Evolutionary conservation across 2,797 vertebrate genomes (phyloP).

Genomic region (Craterocephalus amniculus): DNA sequence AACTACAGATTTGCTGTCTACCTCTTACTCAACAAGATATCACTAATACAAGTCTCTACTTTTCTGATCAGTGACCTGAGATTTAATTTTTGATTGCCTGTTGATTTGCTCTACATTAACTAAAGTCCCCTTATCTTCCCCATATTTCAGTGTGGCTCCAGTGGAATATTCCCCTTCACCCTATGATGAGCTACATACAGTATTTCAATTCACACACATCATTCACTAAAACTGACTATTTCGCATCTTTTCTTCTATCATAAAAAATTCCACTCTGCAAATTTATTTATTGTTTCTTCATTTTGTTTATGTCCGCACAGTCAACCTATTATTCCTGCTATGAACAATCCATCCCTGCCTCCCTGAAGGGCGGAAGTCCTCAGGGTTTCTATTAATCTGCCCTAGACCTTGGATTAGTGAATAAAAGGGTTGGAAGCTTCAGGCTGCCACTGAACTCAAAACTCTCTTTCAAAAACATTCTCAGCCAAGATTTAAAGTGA

Average conservation of each 20-base stretch:
- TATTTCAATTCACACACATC: neutral
- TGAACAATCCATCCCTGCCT: constrained; percentile 29
- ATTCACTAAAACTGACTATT: neutral
- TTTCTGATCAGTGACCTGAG: no score
- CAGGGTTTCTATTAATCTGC: constrained; percentile 71
- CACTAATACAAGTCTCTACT: neutral
- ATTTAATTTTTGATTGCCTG: no score
- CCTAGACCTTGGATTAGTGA: constrained; percentile 76
- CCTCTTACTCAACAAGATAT: constrained; percentile 20
- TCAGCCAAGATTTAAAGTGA: constrained; percentile 50
- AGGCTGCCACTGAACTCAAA: constrained; percentile 42
- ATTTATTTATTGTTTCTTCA: neutral
- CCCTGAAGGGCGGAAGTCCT: constrained; percentile 41
- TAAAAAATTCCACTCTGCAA: neutral
- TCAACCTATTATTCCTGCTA: neutral
- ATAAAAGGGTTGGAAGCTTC: constrained; percentile 56
- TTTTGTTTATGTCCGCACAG: constrained; percentile 18
- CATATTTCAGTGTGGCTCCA: neutral
- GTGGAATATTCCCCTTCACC: neutral
- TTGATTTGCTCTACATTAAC: neutral
- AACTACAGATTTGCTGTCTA: constrained; percentile 12
- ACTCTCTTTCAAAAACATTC: constrained; percentile 31
- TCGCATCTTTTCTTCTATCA: neutral
- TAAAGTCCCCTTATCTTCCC: neutral
- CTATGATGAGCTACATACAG: neutral